These are phyloP conservation scores for Macrophya annulata DNA, from an alignment of 2,888 invertebrate species.

Conservation along the genomic window DNA sequence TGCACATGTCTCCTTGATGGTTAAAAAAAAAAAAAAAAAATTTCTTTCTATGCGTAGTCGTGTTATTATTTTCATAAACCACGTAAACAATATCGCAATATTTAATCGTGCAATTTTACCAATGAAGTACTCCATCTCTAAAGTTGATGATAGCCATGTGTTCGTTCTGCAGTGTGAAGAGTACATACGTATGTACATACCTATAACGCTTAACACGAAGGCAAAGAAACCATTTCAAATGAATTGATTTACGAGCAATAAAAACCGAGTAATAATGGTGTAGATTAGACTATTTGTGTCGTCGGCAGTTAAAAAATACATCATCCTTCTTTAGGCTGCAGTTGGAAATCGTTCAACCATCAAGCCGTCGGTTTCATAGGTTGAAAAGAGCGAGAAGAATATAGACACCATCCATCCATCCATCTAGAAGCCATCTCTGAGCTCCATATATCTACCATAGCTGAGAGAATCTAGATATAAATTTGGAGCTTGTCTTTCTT, in stretches of 20 bases:
- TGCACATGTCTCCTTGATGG: not conserved
- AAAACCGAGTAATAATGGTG: slow-evolving; percentile 71
- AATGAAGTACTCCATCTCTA: not conserved
- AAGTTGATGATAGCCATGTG: not conserved
- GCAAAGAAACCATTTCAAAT: slow-evolving; percentile 16
- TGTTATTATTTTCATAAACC: not conserved
- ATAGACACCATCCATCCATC: not conserved
- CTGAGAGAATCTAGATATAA: slow-evolving; percentile 15
- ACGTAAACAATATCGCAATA: slow-evolving; percentile 10
- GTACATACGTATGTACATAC: not conserved
- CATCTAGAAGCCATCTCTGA: too few species aligned
- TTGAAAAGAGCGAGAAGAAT: slow-evolving; percentile 5
- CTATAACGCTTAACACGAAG: not conserved
- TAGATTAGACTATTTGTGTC: slow-evolving; percentile 73
- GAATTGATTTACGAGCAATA: slow-evolving; percentile 73
- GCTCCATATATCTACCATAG: not conserved
- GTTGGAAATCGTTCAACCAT: slow-evolving; percentile 6
- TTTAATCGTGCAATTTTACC: not conserved
- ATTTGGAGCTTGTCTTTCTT: slow-evolving; percentile 13
- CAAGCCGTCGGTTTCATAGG: slow-evolving; percentile 6
- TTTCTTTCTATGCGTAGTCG: not conserved
- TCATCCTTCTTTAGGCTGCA: slow-evolving; percentile 62
- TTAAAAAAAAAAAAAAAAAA: not conserved
- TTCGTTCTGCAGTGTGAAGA: not conserved
- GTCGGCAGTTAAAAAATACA: slow-evolving; percentile 73